Percentiles rank a stretch among this genome's conserved stretches.
These are phyloP conservation scores for Syrmaticus mikado DNA, from an alignment of 2,113 vertebrate genomes.

Conservation along the genomic window DNA sequence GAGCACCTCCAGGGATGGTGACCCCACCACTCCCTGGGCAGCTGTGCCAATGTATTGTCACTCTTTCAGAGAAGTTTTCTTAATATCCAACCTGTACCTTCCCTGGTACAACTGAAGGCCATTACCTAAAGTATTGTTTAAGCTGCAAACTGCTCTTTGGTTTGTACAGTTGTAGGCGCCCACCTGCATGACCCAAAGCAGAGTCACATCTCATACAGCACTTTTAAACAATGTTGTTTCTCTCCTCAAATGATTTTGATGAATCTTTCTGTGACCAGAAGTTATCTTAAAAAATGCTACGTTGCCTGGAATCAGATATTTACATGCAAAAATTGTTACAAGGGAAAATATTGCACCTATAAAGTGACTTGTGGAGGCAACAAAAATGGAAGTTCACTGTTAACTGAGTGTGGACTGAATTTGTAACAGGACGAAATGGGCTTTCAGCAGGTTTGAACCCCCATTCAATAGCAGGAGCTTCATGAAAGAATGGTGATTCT, in stretches of 20 bases:
- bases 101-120: no score
- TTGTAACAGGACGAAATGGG: background rate
- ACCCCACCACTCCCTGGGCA: no score
- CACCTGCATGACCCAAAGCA: background rate
- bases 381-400: background rate
- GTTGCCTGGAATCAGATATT: background rate
- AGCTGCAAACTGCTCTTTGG: no score
- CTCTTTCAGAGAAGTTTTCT: no score
- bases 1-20: no score
- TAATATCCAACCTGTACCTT: no score
- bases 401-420: rapidly evolving
- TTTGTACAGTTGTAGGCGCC: background rate
- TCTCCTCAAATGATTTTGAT: background rate
- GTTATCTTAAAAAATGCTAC: background rate
- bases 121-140: no score
- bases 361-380: background rate
- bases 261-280: background rate
- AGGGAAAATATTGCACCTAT: background rate
- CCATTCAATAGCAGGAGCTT: background rate
- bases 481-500: background rate
- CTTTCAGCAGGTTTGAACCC: background rate
- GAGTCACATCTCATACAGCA: rapidly evolving
- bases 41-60: no score
- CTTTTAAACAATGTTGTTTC: rapidly evolving
- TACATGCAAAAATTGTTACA: background rate